Conservation (phyloP, 1,140 invertebrate species). For the Ceratosolen fusciceps region DNA sequence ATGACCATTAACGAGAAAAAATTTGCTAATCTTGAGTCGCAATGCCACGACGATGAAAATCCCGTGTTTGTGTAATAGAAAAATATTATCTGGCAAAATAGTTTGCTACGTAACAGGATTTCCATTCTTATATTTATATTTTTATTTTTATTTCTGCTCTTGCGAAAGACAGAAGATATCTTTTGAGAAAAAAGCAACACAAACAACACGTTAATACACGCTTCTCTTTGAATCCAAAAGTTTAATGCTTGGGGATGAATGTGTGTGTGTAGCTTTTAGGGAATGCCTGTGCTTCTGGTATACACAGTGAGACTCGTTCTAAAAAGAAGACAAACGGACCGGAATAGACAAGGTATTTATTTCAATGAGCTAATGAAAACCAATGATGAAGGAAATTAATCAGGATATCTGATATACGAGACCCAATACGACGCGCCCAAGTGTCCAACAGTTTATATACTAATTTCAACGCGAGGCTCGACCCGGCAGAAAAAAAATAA, state of each 20-base stretch:
- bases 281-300: too few relatives aligned
- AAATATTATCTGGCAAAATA: slow-evolving; percentile 16
- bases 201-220: background rate
- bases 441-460: background rate
- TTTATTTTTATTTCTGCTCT: too few relatives aligned
- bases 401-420: slow-evolving; percentile 51
- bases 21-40: slow-evolving; percentile 1
- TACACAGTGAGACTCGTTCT: too few relatives aligned
- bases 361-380: slow-evolving; percentile 41
- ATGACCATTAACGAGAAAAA: slow-evolving; percentile 27
- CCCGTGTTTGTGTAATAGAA: background rate
- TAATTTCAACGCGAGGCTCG: too few relatives aligned
- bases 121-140: too few relatives aligned
- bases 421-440: background rate
- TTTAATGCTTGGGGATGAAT: too few relatives aligned
- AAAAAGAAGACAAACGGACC: background rate
- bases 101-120: background rate
- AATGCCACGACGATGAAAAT: background rate
- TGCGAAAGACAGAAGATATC: background rate
- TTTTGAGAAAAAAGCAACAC: background rate
- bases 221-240: too few relatives aligned
- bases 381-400: slow-evolving; percentile 55
- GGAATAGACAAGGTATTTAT: background rate
- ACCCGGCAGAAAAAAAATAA: too few relatives aligned
- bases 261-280: too few relatives aligned